Evolutionary conservation across 1,140 invertebrate genomes (phyloP), one percentile per base, ranked within the genome.

Genomic region (Drosophila ogumai): DNA sequence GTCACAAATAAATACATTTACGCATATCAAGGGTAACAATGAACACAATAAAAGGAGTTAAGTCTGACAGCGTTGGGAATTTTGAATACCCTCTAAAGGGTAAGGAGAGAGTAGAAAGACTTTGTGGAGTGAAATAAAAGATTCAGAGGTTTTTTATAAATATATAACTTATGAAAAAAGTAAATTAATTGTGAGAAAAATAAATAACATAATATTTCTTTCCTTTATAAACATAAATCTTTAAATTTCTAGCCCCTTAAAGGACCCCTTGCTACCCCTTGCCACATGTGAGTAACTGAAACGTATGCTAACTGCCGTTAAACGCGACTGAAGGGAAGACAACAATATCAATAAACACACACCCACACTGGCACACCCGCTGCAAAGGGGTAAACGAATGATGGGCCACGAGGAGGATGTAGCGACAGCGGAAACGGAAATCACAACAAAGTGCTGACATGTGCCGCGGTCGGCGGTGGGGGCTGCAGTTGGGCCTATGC

Each of bases 391-490:
- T 85, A 65, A 64, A 47, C 38, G 59, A 12, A 28, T 28, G 63
- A 25, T 19, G 17, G 43, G 43, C 43, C 34, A 19, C 52, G 22
- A 9, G 43, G 44, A 61, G 66, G 54, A 73, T 66, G 46, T 55
- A 61, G 40, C 72, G 50, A 58, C 67, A 73, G 65, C 81, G 78
- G 78, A 90, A 90, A 79, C 85, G 85, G 85, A 90, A 90, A 90
- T 90, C 85, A 90, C 86, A 90, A 90, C 85, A 90, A 90, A 90
- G 85, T 90, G 85, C 81, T 90, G 85, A 90, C 85, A 90, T 85
- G 85, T 90, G 85, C 81, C 86, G 85, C 74, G 84, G 79, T 82
- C 54, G 63, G n/a, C 34, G 38, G 41, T 15, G 44, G 38, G 10
- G n/a, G 25, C 32, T 38, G 36, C 46, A 31, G 32, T 52, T 55